Percentiles rank a stretch among this genome's conserved stretches.
phyloP scores from a whole-genome alignment of 2,113 vertebrate genomes.

The Muscicapa adusta region DNA sequence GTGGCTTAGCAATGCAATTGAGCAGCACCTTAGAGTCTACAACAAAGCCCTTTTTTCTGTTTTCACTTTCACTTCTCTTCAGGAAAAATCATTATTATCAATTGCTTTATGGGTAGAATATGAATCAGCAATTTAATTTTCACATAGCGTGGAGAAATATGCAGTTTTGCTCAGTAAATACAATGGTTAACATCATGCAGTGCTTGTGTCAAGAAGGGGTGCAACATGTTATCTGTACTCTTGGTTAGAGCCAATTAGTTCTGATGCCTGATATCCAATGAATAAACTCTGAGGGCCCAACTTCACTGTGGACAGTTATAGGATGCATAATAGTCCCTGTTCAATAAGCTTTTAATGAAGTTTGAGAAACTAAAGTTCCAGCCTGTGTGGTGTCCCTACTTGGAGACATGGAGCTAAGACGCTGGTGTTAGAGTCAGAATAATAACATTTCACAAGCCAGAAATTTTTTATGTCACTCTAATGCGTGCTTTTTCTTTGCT shows the following conservation, averaged over 20 bases:
- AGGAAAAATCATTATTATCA: background rate
- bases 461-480: background rate
- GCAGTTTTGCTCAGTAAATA: background rate
- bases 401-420: background rate
- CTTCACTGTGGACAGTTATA: background rate
- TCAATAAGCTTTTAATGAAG: background rate
- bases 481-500: background rate
- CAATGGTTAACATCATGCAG: background rate
- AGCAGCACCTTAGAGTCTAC: background rate
- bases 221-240: background rate
- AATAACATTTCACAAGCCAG: too few species aligned
- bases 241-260: background rate
- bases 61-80: background rate
- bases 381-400: background rate
- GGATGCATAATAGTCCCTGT: background rate
- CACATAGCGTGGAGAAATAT: background rate
- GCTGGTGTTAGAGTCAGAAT: background rate
- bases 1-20: background rate
- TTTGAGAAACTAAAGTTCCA: background rate
- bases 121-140: background rate
- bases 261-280: background rate
- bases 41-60: background rate
- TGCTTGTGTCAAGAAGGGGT: background rate
- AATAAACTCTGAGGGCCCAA: background rate
- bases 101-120: background rate